Conservation (phyloP, 1,140 invertebrate genomes). For the Drosophila navojoa region DNA sequence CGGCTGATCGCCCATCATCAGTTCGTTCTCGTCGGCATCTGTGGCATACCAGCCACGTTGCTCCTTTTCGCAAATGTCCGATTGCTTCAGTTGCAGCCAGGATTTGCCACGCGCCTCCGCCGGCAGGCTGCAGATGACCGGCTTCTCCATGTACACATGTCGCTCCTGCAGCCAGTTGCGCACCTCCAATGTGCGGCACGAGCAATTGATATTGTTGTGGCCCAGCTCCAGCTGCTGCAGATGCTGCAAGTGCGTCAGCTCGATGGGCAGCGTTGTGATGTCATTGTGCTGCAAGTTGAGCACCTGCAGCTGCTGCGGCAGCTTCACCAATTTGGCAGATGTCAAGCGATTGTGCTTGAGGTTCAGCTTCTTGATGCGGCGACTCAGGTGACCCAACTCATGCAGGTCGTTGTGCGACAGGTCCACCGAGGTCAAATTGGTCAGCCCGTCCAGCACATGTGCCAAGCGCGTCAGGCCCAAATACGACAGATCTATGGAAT, state of each 20-base stretch:
- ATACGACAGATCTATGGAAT: conserved; percentile 86
- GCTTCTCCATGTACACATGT: conserved; percentile 85
- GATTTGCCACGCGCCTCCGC: conserved; percentile 84
- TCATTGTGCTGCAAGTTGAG: conserved; percentile 87
- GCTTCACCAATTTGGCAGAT: conserved; percentile 84
- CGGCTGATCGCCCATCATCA: conserved; percentile 87
- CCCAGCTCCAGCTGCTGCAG: conserved; percentile 86
- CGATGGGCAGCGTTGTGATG: conserved; percentile 85
- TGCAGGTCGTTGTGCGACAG: conserved; percentile 86
- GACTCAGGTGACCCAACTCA: conserved; percentile 85
- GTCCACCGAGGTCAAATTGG: conserved; percentile 86
- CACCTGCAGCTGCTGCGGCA: conserved; percentile 86
- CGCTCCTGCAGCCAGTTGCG: conserved; percentile 85
- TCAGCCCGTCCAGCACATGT: conserved; percentile 85
- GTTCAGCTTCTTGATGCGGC: conserved; percentile 86
- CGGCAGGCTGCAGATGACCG: conserved; percentile 85
- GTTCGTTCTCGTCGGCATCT: conserved; percentile 83
- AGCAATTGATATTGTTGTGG: conserved; percentile 86
- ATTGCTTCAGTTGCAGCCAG: conserved; percentile 86
- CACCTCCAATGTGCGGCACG: conserved; percentile 86
- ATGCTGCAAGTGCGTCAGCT: conserved; percentile 84
- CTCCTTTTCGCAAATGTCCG: conserved; percentile 84
- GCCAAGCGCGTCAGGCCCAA: conserved; percentile 85
- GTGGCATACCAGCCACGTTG: conserved; percentile 37
- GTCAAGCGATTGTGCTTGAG: conserved; percentile 86